A percentile compares a stretch with the other conserved stretches of the same genome.
These are phyloP conservation scores for Rhinopomastus cyanomelas DNA, from an alignment of 2,113 vertebrate species.

Conservation along the genomic window DNA sequence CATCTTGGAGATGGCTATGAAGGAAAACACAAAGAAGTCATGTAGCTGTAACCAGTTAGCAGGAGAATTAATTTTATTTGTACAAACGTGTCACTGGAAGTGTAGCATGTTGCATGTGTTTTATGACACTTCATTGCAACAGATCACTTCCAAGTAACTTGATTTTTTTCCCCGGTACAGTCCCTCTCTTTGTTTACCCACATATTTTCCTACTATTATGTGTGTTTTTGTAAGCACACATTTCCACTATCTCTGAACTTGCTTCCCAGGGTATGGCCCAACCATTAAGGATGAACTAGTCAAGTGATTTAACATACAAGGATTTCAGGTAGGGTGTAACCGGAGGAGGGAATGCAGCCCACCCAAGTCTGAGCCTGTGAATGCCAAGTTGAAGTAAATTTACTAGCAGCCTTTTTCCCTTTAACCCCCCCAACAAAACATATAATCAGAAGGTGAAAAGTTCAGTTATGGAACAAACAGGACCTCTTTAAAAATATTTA, in stretches of 20 bases:
- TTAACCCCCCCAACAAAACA: background rate
- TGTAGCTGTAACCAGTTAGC: background rate
- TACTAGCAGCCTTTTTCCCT: slow-evolving; percentile 17
- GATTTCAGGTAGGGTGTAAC: slow-evolving; percentile 61
- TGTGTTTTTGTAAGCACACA: background rate
- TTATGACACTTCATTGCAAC: background rate
- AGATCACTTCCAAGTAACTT: background rate
- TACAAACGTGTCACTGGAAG: background rate
- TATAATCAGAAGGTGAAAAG: slow-evolving; percentile 63
- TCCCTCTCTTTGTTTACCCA: background rate
- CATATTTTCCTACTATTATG: slow-evolving; percentile 2
- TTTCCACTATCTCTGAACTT: slow-evolving; percentile 26
- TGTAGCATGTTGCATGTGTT: background rate
- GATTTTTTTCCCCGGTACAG: background rate
- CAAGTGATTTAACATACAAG: slow-evolving; percentile 52
- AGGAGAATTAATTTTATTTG: background rate
- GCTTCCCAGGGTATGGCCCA: slow-evolving; percentile 34
- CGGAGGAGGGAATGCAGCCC: slow-evolving; percentile 46
- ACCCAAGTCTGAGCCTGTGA: slow-evolving; percentile 28
- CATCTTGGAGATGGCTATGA: background rate
- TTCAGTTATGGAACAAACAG: slow-evolving; percentile 63
- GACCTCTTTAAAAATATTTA: slow-evolving; percentile 50
- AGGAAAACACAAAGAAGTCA: background rate
- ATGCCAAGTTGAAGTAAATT: slow-evolving; percentile 28
- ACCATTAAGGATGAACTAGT: slow-evolving; percentile 17